These are phyloP conservation scores for Eupithecia vulgata DNA, from an alignment of 2,888 invertebrate species.

Conservation along the genomic window DNA sequence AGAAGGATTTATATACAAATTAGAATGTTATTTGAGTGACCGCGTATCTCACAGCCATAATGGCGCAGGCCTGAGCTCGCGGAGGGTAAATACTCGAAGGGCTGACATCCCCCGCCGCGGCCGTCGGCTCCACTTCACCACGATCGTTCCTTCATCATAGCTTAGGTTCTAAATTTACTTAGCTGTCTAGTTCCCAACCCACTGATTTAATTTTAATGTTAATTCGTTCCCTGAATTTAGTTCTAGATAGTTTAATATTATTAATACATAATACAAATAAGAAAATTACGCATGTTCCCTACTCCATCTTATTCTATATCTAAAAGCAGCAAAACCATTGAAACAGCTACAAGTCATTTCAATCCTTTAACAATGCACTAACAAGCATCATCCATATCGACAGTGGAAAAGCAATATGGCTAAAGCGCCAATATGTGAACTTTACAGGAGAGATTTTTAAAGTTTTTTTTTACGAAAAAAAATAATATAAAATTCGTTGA, in stretches of 20 bases:
- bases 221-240: neutral
- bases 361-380: slow-evolving; percentile 44
- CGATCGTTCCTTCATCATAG: slow-evolving; percentile 51
- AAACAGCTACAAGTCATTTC: slow-evolving; percentile 33
- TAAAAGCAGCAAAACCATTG: slow-evolving; percentile 4
- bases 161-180: slow-evolving; percentile 14
- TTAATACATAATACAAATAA: neutral
- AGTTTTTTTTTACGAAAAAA: too few relatives aligned
- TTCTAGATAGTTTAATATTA: neutral
- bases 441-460: too few relatives aligned
- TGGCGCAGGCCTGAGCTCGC: slow-evolving; percentile 48
- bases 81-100: slow-evolving; percentile 62
- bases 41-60: neutral
- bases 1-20: neutral
- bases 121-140: slow-evolving; percentile 52
- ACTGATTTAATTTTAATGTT: neutral
- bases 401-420: too few relatives aligned
- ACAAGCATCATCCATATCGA: slow-evolving; percentile 41
- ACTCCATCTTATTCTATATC: neutral
- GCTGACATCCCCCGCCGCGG: slow-evolving; percentile 36
- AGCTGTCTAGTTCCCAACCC: neutral
- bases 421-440: too few relatives aligned
- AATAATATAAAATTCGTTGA: too few relatives aligned
- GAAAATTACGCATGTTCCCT: neutral
- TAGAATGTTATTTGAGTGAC: neutral